Percentiles rank a stretch among this genome's conserved stretches.
These are phyloP conservation scores for Brachyhypopomus occidentalis DNA, from an alignment of 2,113 vertebrate genomes.

Conservation along the genomic window DNA sequence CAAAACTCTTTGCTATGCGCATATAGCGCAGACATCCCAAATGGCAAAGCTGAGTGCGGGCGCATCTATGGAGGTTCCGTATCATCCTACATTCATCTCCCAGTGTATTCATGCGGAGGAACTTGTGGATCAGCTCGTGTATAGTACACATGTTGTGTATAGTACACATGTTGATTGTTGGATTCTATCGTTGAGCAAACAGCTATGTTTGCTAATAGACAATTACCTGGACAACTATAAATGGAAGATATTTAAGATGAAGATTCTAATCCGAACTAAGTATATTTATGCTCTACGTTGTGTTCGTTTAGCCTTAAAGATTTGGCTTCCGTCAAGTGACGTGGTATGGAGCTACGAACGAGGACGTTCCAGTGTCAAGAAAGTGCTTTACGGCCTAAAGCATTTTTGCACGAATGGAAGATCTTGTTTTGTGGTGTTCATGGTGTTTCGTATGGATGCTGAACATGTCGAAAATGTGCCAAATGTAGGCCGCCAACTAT, in stretches of 20 bases:
- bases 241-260: slow-evolving; percentile 69
- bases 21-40: too few species aligned
- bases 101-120: slow-evolving; percentile 85
- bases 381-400: slow-evolving; percentile 92
- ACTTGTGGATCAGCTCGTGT: too few species aligned
- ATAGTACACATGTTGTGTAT: slow-evolving; percentile 53
- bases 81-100: slow-evolving; percentile 81
- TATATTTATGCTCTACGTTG: slow-evolving; percentile 84
- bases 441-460: slow-evolving; percentile 85
- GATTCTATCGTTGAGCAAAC: slow-evolving; percentile 85
- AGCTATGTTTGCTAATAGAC: slow-evolving; percentile 67
- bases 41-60: slow-evolving; percentile 11
- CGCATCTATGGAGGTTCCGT: not conserved
- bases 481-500: slow-evolving; percentile 71
- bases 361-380: slow-evolving; percentile 81
- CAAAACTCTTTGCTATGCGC: not conserved
- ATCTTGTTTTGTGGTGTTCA: slow-evolving; percentile 82
- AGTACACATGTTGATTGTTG: slow-evolving; percentile 70
- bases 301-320: slow-evolving; percentile 94
- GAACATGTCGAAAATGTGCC: slow-evolving; percentile 80
- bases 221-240: slow-evolving; percentile 64
- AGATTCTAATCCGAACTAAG: slow-evolving; percentile 69
- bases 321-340: slow-evolving; percentile 71
- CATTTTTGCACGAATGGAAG: slow-evolving; percentile 89
- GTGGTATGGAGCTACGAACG: slow-evolving; percentile 74